Base-by-base conservation (phyloP, 2,113 vertebrate species). In the Uropsilus gracilis region DNA sequence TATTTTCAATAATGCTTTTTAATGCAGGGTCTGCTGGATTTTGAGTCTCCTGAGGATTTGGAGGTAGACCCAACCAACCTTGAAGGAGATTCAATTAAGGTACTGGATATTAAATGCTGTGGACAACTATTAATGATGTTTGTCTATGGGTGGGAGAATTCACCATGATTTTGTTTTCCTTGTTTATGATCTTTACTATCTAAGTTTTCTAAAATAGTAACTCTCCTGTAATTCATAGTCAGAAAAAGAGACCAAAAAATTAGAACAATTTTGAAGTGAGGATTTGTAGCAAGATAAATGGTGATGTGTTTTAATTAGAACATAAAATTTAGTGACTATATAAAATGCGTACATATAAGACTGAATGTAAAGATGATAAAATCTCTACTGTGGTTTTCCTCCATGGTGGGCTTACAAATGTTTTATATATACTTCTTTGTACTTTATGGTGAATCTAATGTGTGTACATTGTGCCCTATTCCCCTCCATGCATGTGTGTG, bases 11-110 rank as follows among this genome's bases (percentile, higher is more conserved):
- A 66, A 73, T 34, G 2, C 12, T 95, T 95, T 94, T 95, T 89
- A n/a, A 66, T 83, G 72, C 94, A 97, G 96, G 90, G 37, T 10
- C 94, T 97, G 28, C 90, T 97, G 94, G 94, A 96, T 69, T 50
- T 86, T 61, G 87, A 89, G 57, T 78, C 93, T 69, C 73, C 90
- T 57, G 80, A 86, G 55, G 87, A 95, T 91, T n/a, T 82, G 78
- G 80, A 91, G n/a, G 37, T 63, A 76, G 78, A 72, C 32, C 55
- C 78, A 48, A 44, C 37, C 16, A 69, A 91, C 46, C 61, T 46
- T 32, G 89, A 87, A 84, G 84, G 42, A 93, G 37, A 17, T 53
- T 86, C 7, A 0, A 4, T 69, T 61, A 86, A 97, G 95, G 96
- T 97, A 95, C 63, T 66, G 17, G 32, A 32, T 88, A 22, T 59